Base-by-base conservation (phyloP, 2,888 invertebrate genomes). In the Pogonocherus hispidulus region DNA sequence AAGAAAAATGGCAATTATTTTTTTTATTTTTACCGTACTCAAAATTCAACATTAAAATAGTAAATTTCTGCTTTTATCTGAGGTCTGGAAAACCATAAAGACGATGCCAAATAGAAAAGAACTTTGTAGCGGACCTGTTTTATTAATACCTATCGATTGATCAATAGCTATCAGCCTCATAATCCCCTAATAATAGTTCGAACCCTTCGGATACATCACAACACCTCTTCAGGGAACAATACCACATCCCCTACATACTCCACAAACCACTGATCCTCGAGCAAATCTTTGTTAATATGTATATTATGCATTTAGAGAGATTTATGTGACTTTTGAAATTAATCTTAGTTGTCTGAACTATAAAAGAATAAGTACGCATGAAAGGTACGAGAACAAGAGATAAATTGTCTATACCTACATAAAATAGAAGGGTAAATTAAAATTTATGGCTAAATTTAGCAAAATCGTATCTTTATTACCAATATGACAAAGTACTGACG, bases 221-320 rank as follows among this genome's bases (percentile, higher is more conserved):
- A 84, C 84, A 84, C 83, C 84, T 84, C 84, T 83, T 80, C 75
- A 82, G 70, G 69, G 79, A 80, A 83, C 82, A 83, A 84, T 80
- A 73, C 63, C 69, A 64, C 66, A 75, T 79, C 78, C 78, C 76
- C 69, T 72, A 76, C 76, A 73, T 74, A 76, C 80, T 78, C 76
- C 73, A 78, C 78, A 81, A 80, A 81, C 82, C 83, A 78, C 81
- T 77, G 81, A 80, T 79, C 80, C 79, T 78, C 75, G 66, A 75
- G 78, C 78, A 79, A 82, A 82, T 81, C 82, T 81, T 79, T 80
- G 81, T 82, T 82, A 83, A 82, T 83, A 81, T 81, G 81, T 80
- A 73, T 80, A 79, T 80, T 79, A 79, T 78, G 76, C 78, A 70
- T 75, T 79, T 76, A 72, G 66, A 70, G 76, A 81, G 82, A 83